These are phyloP conservation scores for Tachystola acroxantha DNA, from an alignment of 2,888 invertebrate species.

Conservation along the genomic window DNA sequence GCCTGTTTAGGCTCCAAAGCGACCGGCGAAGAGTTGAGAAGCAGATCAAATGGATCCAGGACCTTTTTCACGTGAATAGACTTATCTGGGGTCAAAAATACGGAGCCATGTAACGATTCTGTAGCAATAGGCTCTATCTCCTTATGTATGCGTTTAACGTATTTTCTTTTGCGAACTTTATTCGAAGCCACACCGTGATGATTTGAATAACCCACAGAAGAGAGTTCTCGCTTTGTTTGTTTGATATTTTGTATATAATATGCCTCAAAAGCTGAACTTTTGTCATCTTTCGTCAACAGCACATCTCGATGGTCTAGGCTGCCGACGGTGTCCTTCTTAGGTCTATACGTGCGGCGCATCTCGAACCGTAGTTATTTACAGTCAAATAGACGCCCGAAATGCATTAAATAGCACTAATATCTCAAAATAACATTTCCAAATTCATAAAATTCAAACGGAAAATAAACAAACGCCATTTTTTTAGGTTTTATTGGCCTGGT, in stretches of 20 bases:
- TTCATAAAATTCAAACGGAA: slow-evolving; percentile 8
- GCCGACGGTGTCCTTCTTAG: slow-evolving; percentile 50
- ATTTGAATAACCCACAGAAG: slow-evolving; percentile 41
- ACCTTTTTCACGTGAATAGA: slow-evolving; percentile 61
- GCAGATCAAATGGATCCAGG: slow-evolving; percentile 57
- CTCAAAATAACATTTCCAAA: neutral
- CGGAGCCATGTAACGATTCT: slow-evolving; percentile 33
- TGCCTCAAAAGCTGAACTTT: slow-evolving; percentile 57
- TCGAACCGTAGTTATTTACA: slow-evolving; percentile 6
- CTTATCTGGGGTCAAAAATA: slow-evolving; percentile 62
- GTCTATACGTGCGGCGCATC: slow-evolving; percentile 60
- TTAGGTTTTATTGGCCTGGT: too few species aligned
- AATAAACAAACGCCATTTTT: slow-evolving; percentile 7
- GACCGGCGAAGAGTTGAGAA: slow-evolving; percentile 45
- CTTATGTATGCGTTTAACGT: slow-evolving; percentile 56
- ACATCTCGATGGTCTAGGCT: slow-evolving; percentile 51
- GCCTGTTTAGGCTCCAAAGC: slow-evolving; percentile 11
- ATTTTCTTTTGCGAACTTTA: slow-evolving; percentile 61
- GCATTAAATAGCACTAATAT: too few species aligned
- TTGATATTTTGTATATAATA: slow-evolving; percentile 69
- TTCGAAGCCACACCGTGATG: slow-evolving; percentile 34
- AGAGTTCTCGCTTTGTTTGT: slow-evolving; percentile 60
- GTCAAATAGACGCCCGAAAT: too few species aligned
- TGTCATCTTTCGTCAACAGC: slow-evolving; percentile 46
- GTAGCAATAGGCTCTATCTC: slow-evolving; percentile 30